phyloP scores from a whole-genome alignment of 2,113 vertebrate species.

The Oenanthe oenanthe region DNA sequence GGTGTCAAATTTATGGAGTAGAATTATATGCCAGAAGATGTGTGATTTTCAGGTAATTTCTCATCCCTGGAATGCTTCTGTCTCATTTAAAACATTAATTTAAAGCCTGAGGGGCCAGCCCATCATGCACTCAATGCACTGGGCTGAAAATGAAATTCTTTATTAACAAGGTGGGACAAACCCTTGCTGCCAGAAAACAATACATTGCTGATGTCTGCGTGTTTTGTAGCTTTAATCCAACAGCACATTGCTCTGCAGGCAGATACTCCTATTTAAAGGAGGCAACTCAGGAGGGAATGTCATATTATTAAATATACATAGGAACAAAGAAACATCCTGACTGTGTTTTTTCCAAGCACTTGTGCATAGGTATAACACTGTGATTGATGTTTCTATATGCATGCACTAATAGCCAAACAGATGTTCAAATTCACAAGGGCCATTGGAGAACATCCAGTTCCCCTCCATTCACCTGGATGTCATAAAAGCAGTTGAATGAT shows the following conservation, averaged over 20 bases:
- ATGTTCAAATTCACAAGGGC: neutral
- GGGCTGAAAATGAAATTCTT: neutral
- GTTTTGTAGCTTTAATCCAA: neutral
- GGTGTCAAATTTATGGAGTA: neutral
- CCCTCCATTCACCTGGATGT: neutral
- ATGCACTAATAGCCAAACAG: neutral
- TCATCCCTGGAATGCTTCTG: neutral
- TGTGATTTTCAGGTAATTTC: neutral
- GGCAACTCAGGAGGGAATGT: neutral
- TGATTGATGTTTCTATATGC: neutral
- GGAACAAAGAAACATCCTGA: neutral
- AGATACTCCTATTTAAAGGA: neutral
- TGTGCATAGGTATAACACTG: neutral
- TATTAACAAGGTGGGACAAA: neutral
- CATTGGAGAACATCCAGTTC: neutral
- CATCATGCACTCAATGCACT: neutral
- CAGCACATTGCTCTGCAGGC: neutral
- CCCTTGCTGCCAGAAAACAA: neutral
- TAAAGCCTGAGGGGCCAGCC: neutral
- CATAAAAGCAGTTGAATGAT: neutral
- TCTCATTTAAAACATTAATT: neutral
- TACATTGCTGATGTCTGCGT: neutral
- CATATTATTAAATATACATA: neutral
- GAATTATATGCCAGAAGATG: neutral
- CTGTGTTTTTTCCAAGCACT: neutral